phyloP scores from a whole-genome alignment of 2,888 invertebrate genomes.

The Lycophotia porphyrea region DNA sequence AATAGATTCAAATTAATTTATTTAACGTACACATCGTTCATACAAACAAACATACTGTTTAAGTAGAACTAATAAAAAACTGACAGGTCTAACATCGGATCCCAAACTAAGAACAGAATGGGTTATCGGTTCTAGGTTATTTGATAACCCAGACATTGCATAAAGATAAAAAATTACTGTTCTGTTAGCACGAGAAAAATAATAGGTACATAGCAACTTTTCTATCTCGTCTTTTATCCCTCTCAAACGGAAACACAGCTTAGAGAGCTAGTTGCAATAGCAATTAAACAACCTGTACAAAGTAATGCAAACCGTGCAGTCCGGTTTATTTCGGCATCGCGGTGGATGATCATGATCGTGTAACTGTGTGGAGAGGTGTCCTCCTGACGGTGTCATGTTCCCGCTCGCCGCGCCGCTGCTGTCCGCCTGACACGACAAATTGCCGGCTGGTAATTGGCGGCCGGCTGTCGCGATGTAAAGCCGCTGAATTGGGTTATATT shows the following conservation, averaged over 20 bases:
- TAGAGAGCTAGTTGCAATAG: not conserved
- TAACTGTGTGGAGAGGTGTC: constrained; percentile 51
- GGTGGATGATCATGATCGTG: constrained; percentile 51
- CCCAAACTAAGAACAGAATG: not conserved
- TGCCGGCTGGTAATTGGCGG: constrained; percentile 77
- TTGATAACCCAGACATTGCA: not conserved
- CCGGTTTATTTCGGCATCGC: constrained; percentile 36
- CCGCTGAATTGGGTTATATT: constrained; percentile 71
- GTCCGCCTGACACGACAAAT: constrained; percentile 77
- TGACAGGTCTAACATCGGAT: not conserved
- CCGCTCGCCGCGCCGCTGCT: constrained; percentile 63
- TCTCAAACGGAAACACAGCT: constrained; percentile 6
- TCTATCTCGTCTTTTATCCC: not conserved
- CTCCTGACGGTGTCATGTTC: constrained; percentile 71
- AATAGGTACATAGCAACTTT: not conserved
- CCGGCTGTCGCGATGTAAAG: constrained; percentile 72
- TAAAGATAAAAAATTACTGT: not conserved
- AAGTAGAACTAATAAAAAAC: not conserved
- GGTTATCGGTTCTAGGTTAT: no score
- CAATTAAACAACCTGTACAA: not conserved
- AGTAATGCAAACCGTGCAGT: constrained; percentile 5
- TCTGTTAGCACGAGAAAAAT: not conserved
- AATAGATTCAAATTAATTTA: not conserved
- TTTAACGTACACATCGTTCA: not conserved
- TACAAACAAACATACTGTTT: not conserved